Conservation (phyloP, 2,797 vertebrate genomes). For the Peromyscus aztecus region DNA sequence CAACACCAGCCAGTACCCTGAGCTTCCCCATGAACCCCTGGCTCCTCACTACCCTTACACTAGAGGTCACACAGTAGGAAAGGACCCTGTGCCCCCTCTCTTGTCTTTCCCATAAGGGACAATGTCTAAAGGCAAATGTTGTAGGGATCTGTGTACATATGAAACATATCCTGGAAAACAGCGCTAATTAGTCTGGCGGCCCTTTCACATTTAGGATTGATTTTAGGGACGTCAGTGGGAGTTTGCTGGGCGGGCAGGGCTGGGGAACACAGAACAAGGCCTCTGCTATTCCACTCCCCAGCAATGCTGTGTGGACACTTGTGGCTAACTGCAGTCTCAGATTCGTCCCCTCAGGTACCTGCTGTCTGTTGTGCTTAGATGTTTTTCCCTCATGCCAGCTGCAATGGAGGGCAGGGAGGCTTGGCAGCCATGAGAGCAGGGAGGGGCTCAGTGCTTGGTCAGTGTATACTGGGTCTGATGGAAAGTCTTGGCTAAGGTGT, state of each 20-base stretch:
- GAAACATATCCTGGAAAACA: not conserved
- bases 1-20: not conserved
- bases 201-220: not conserved
- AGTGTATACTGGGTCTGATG: not conserved
- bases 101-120: not conserved
- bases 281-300: not conserved
- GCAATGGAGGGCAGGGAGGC: not conserved
- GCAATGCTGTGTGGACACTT: not conserved
- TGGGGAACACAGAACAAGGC: not conserved
- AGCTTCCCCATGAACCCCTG: not conserved
- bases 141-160: not conserved
- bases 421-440: not conserved
- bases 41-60: too few relatives aligned
- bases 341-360: not conserved
- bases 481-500: not conserved
- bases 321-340: not conserved
- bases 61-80: not conserved
- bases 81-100: not conserved
- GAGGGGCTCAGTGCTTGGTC: too few relatives aligned
- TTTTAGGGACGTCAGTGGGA: not conserved
- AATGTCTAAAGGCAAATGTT: not conserved
- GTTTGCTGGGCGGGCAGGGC: not conserved
- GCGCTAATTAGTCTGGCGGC: not conserved
- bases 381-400: not conserved
- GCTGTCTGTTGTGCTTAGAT: not conserved